phyloP scores from a whole-genome alignment of 2,888 invertebrate species.

The Brachynemurus nebulosus region DNA sequence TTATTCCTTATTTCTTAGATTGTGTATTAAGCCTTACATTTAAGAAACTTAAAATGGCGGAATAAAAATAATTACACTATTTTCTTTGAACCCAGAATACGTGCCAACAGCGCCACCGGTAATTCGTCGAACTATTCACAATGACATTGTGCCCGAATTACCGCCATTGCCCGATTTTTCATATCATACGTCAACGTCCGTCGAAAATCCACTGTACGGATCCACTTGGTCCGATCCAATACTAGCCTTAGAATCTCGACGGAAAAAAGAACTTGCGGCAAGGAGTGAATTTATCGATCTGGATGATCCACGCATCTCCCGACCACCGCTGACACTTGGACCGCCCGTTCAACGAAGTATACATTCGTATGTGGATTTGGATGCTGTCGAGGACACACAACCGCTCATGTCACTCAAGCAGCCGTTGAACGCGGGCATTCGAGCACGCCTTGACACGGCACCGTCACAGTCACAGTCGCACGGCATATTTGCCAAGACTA shows the following conservation, averaged over 20 bases:
- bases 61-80: background rate
- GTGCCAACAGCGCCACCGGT: slow-evolving; percentile 11
- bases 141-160: slow-evolving; percentile 22
- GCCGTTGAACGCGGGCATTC: slow-evolving; percentile 15
- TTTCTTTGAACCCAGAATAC: slow-evolving; percentile 6
- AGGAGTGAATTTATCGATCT: background rate
- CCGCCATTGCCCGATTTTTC: slow-evolving; percentile 20
- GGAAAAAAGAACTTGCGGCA: background rate
- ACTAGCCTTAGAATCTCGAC: background rate
- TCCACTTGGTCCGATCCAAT: background rate
- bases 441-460: slow-evolving; percentile 34
- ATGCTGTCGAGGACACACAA: slow-evolving; percentile 24
- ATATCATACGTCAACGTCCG: background rate
- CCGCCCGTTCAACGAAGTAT: background rate
- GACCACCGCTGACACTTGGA: no score
- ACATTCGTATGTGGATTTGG: slow-evolving; percentile 26
- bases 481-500: slow-evolving; percentile 29
- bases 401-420: slow-evolving; percentile 14
- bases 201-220: background rate
- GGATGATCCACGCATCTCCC: slow-evolving; percentile 1
- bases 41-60: background rate
- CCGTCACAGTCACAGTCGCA: slow-evolving; percentile 23
- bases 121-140: slow-evolving; percentile 25
- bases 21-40: no score
- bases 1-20: no score